Evolutionary conservation across 2,797 vertebrate species (phyloP), one percentile per base, ranked within the genome.

Genomic region (Trematomus bernacchii): DNA sequence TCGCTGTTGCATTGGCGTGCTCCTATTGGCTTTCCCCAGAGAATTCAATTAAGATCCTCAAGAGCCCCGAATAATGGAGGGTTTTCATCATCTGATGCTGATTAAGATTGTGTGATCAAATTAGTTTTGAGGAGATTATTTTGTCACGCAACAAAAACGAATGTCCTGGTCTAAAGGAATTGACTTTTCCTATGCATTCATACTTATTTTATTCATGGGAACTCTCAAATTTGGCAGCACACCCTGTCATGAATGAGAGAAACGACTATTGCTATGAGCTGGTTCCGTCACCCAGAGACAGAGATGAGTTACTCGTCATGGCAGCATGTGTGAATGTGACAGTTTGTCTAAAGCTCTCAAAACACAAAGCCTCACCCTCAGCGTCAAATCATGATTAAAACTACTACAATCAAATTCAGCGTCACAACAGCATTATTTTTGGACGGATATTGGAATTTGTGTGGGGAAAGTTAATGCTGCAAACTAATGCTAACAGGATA

Each of bases 391-490:
- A 52, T 8, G 42, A 52, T 7, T 3, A 16, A 62, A 66, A 43
- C 13, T 3, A 15, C 33, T 9, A 37, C 9, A 37, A 37, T 37
- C 6, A 64, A 19, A 72, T 47, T 30, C 15, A 47, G 52, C 8
- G 16, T 18, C 55, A 21, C 43, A 43, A 42, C 47, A 48, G 19
- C 54, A 30, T 57, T 70, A 73, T 71, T 81, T 74, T 19, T 40
- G 68, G 50, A 16, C 47, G 0, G 23, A 46, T 60, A 42, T 4
- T 52, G 62, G 30, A 71, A 52, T 68, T 42, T 47, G 47, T n/a
- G 30, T 54, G 5, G 51, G 60, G 27, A 63, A 57, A 44, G 46
- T 30, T 69, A 47, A 59, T 4, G 46, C 53, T 50, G 27, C 27
- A 27, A 27, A 27, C 27, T 27, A 27, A 1, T 27, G 2, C 33